Base-by-base conservation (phyloP, 2,888 invertebrate genomes). In the Laspeyria flexula region DNA sequence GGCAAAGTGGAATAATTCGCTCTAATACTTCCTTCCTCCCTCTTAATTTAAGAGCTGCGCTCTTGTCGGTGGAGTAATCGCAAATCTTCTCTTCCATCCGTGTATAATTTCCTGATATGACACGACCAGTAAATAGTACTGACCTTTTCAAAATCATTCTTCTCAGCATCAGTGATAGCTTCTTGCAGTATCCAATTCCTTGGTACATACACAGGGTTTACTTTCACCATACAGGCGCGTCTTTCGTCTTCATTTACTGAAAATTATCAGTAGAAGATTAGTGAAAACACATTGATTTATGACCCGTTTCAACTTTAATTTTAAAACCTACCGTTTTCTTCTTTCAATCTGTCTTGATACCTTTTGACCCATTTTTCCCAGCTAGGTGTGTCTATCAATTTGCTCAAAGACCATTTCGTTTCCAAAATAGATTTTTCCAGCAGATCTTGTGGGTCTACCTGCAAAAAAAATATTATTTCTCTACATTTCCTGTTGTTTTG, bases 101-200 rank as follows among this genome's bases (percentile, higher is more conserved):
- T n/a, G n/a, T n/a, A n/a, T n/a, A n/a, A n/a, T n/a, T n/a, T n/a
- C n/a, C n/a, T n/a, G n/a, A n/a, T n/a, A n/a, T n/a, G n/a, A n/a
- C n/a, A 27, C 6, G 31, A 12, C 6, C n/a, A 7, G 61, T 6
- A 7, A 6, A 7, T 7, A 3, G 25, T 25, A 25, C 4, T 25
- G 18, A 90, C 90, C 87, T 90, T 90, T 37, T 79, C 79, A 68
- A 92, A 95, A 59, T 95, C 93, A 44, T 93, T 93, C 11, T 93
- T 89, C 77, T 95, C 95, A 1, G 95, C 95, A 37, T 93, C 92
- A 25, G 85, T 83, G 44, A 95, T 95, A 1, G 95, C 95, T 46
- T 93, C 92, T 71, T 95, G 94, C 25, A 94, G 86, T 43, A 95
- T 94, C 93, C 95, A 95, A 75, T 95, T 95, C 15, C 95, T 80